Base-by-base conservation (phyloP, 2,888 invertebrate species). In the Salticus scenicus region DNA sequence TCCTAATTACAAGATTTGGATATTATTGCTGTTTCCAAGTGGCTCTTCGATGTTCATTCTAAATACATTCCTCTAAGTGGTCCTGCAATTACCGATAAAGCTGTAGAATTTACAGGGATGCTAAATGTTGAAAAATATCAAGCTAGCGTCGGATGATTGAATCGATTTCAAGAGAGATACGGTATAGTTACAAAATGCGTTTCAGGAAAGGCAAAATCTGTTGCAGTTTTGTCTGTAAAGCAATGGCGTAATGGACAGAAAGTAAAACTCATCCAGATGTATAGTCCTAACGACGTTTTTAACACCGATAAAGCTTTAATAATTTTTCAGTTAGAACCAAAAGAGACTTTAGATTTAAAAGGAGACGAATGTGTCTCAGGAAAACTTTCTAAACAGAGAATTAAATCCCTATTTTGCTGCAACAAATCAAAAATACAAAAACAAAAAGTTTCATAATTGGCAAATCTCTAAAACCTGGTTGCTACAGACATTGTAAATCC, bases 301-400 rank as follows among this genome's bases (percentile, higher is more conserved):
- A 64, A 64, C 27, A 28, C 64, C 28, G 27, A 64, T 64, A 28
- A 64, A 64, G 64, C 64, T 27, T 7, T 7, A 64, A 28, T 64
- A 7, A 27, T 64, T 64, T 64, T 64, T 64, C 64, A 64, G 20
- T 28, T 64, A 27, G 8, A 64, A 64, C 20, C 64, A 27, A 64
- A 28, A 14, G 24, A 24, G 27, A 64, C 64, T 28, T 20, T 64
- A 27, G 64, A 24, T 2, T 14, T 64, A 14, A 64, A 64, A 64
- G 64, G 64, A 8, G 64, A 64, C 64, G 27, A 64, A 14, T 64
- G 64, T 64, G 64, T 64, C 27, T 24, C 27, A 7, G 64, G 64
- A 5, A 64, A 64, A 27, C 27, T 64, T 27, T 64, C 64, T 7
- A 20, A 64, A 14, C 64, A 64, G 27, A 10, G 64, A 4, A 27